Evolutionary conservation across 2,888 invertebrate genomes (phyloP), one percentile per base, ranked within the genome.

Genomic region (Drosophila birchii): DNA sequence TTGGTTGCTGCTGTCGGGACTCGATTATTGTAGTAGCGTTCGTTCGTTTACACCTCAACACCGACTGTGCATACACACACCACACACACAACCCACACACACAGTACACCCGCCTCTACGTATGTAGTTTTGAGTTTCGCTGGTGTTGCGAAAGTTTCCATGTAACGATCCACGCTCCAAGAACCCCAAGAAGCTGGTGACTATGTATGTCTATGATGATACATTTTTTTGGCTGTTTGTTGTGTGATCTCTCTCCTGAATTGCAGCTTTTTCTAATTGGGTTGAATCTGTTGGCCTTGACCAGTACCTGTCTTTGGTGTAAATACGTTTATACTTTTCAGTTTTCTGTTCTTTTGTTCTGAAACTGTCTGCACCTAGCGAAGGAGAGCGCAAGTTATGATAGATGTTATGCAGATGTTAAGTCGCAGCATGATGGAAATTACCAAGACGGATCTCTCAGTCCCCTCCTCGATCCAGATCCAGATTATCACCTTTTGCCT

Each of bases 51-150:
- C 72, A 78, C 66, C 29, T 26, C 57, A 23, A 72, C 43, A 49
- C 26, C 32, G 55, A 39, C 41, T 20, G 41, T 54, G 54, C 26
- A 54, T 26, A 70, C 32, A 63, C 43, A 54, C 43, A 41, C 45
- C 29, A 39, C 18, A 63, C 43, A 54, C 43, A 41, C 41, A 18
- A 62, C 55, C 74, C 59, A 34, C 51, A 36, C 51, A 58, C 43
- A 38, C 43, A 38, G 23, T 55, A 57, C 62, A 67, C 58, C 64
- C 41, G 64, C 58, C 45, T 43, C 41, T 51, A 68, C 53, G 67
- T 76, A 58, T 55, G 76, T 85, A 85, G 87, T 58, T 82, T 82
- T 77, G 77, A 76, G 68, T 55, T 70, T 87, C 85, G 84, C 84
- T 86, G 67, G 75, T 82, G 81, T 86, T 84, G 84, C 84, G 84